Percentiles rank a stretch among this genome's conserved stretches.
These are phyloP conservation scores for Tursiops truncatus DNA, from an alignment of 2,113 vertebrate genomes.

Conservation along the genomic window DNA sequence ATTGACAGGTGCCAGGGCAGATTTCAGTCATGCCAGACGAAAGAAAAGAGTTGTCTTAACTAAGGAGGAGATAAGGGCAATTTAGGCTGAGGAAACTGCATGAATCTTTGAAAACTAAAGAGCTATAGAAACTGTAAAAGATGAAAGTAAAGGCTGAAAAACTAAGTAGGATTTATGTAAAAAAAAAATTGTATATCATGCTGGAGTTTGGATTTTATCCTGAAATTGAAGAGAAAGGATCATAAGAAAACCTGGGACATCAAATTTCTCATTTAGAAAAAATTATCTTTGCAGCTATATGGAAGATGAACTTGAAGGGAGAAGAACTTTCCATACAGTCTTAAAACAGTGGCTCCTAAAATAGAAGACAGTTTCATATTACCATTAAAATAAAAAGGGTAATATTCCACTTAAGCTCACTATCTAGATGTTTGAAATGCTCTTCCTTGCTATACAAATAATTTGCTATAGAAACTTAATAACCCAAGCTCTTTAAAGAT, in stretches of 20 bases:
- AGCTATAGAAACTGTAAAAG: neutral
- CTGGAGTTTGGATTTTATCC: neutral
- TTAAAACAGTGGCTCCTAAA: slow-evolving; percentile 39
- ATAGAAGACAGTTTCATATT: neutral
- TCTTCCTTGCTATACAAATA: neutral
- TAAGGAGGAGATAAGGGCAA: neutral
- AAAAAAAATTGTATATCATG: neutral
- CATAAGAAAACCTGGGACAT: neutral
- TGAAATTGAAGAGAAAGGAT: neutral
- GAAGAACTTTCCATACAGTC: neutral
- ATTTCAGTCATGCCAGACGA: neutral
- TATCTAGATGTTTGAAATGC: neutral
- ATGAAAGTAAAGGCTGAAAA: neutral
- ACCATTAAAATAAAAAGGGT: neutral
- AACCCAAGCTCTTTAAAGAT: neutral
- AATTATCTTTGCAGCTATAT: neutral
- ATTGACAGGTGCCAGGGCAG: neutral
- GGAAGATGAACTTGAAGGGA: neutral
- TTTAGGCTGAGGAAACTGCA: neutral
- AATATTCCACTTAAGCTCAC: neutral
- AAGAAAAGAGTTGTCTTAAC: neutral
- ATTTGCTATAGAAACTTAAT: neutral
- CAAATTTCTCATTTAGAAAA: slow-evolving; percentile 46
- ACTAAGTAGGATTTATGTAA: neutral
- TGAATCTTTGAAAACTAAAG: slow-evolving; percentile 4